Evolutionary conservation across 1,140 invertebrate species (phyloP).

Genomic region (Eciton burchellii): DNA sequence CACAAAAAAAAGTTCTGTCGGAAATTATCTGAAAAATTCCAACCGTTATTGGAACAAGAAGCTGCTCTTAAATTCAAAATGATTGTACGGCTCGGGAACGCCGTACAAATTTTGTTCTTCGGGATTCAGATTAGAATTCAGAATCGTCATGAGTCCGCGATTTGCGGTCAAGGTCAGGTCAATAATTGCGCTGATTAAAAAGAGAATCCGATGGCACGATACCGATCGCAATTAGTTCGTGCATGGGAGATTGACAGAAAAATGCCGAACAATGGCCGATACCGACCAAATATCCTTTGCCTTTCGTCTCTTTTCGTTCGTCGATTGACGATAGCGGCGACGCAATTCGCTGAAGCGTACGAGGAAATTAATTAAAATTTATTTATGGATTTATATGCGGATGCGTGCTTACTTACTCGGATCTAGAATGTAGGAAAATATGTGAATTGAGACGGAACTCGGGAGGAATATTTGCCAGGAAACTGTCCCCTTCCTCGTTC

Average conservation of each 20-base stretch:
- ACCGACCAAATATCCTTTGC: neutral
- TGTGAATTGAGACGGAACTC: slow-evolving; percentile 31
- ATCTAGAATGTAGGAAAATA: slow-evolving; percentile 14
- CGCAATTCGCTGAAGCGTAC: slow-evolving; percentile 6
- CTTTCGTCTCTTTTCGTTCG: neutral
- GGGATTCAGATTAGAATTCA: slow-evolving; percentile 41
- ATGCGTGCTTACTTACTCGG: neutral
- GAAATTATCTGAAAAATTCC: too few species aligned
- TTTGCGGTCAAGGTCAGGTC: slow-evolving; percentile 80
- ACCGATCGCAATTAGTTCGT: neutral
- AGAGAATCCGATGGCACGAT: slow-evolving; percentile 7
- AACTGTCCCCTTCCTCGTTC: neutral
- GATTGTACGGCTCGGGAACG: neutral
- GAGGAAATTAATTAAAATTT: slow-evolving; percentile 55
- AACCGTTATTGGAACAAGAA: too few species aligned
- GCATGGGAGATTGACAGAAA: slow-evolving; percentile 21
- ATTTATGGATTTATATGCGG: slow-evolving; percentile 50
- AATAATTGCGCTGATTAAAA: slow-evolving; percentile 67
- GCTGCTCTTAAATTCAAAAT: too few species aligned
- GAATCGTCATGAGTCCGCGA: slow-evolving; percentile 72
- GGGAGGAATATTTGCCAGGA: neutral
- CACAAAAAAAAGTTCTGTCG: too few species aligned
- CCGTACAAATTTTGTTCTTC: slow-evolving; percentile 62
- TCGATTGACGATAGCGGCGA: neutral
- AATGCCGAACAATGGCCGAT: neutral